Evolutionary conservation across 2,888 invertebrate genomes (phyloP).

Genomic region (Hyposoter didymator): DNA sequence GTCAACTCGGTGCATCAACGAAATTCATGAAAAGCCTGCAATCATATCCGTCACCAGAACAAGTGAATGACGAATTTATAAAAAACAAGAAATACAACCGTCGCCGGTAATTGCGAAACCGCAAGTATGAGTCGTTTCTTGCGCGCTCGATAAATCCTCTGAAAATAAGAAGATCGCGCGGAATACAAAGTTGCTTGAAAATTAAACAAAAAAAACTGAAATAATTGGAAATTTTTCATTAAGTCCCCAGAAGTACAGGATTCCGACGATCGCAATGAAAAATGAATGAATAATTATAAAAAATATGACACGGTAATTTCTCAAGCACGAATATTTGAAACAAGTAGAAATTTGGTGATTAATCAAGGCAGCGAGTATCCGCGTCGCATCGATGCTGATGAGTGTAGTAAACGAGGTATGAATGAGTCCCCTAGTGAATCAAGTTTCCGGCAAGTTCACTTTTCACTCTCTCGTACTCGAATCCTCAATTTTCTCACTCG

Average conservation of each 20-base stretch:
- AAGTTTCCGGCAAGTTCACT: background rate
- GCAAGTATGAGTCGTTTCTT: background rate
- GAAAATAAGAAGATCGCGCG: background rate
- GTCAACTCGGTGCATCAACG: background rate
- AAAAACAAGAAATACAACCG: background rate
- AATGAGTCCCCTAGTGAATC: constrained; percentile 1
- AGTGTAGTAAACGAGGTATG: too few relatives aligned
- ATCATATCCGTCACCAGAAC: constrained; percentile 14
- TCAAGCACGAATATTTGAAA: background rate
- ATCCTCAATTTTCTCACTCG: background rate
- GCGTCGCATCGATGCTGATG: background rate
- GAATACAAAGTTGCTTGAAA: background rate
- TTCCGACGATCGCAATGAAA: background rate
- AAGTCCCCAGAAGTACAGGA: background rate
- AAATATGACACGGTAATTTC: background rate
- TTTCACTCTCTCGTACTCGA: background rate
- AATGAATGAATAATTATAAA: background rate
- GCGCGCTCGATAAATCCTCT: background rate
- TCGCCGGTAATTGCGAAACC: background rate
- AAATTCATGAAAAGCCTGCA: constrained; percentile 40
- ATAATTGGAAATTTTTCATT: background rate
- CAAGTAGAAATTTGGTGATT: background rate
- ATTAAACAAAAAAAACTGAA: background rate
- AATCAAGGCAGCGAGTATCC: background rate
- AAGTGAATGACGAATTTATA: background rate